phyloP scores from a whole-genome alignment of 2,888 invertebrate genomes.

The Conops quadrifasciatus region DNA sequence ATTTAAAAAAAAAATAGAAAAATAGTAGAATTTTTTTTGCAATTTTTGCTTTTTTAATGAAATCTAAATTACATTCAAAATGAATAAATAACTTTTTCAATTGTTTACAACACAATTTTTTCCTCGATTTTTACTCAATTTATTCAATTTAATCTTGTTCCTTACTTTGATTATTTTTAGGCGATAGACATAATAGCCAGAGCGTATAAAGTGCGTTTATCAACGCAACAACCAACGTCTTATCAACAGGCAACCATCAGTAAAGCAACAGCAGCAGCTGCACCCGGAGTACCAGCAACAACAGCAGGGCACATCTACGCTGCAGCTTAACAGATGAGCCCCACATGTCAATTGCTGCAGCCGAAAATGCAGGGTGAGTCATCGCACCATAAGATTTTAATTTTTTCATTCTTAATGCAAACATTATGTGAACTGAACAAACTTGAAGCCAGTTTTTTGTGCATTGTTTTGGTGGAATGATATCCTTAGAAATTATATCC shows the following conservation, averaged over 20 bases:
- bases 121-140: no score
- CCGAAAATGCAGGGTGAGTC: slow-evolving; percentile 67
- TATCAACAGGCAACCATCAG: slow-evolving; percentile 1
- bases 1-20: background rate
- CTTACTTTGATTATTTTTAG: slow-evolving; percentile 45
- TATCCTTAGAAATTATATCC: no score
- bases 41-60: background rate
- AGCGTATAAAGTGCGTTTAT: slow-evolving; percentile 55
- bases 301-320: slow-evolving; percentile 63
- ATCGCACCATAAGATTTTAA: background rate
- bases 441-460: no score
- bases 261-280: slow-evolving; percentile 34
- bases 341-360: slow-evolving; percentile 67
- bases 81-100: no score
- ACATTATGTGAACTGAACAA: no score
- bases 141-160: slow-evolving; percentile 6
- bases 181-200: slow-evolving; percentile 54
- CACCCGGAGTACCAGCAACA: slow-evolving; percentile 36
- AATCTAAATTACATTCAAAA: background rate
- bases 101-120: no score
- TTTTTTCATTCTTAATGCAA: no score
- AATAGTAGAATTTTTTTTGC: background rate
- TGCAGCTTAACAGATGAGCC: slow-evolving; percentile 66
- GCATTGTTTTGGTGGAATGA: no score
- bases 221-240: slow-evolving; percentile 39